Base-by-base conservation (phyloP, 1,140 invertebrate species). In the Trichonephila clavipes region DNA sequence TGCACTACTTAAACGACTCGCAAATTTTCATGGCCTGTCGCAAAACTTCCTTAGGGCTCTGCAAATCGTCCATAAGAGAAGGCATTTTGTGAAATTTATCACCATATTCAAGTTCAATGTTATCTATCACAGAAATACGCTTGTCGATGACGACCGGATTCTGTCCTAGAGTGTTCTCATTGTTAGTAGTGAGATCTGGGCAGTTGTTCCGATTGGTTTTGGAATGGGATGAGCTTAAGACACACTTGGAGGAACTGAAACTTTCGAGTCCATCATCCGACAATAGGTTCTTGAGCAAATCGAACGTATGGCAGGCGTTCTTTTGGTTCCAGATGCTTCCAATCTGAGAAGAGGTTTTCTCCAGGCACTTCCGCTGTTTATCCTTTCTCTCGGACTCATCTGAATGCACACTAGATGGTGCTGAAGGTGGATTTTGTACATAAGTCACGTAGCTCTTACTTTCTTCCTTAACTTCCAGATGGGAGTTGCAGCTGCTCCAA, bases 281-380 rank as follows among this genome's bases (percentile, higher is more conserved):
- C 34, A 94, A n/a, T 24, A 94, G 28, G 72, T 94, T 85, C 72
- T 90, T 94, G 59, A 94, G 72, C 72, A 94, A 90, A 69, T 89
- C 86, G 59, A 94, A 94, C 16, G 93, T 66, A 19, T 94, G 86
- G 64, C 86, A 64, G 34, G 86, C 44, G 24, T 66, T 89, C 34
- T 90, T 94, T 59, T 94, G 93, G 28, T 94, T 90, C 93, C 93
- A 94, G 14, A 94, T 94, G 40, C 93, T 94, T 28, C 93, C 93
- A 28, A 94, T 85, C 34, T 94, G 87, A 19, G 93, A 28, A 85
- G n/a, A 83, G 24, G 93, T 90, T 21, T 72, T 94, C 19, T 89
- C 87, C 24, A 94, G 8, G 61, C 87, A 89, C 58, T 90, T 83
- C 21, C 44, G 40, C 44, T 94, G 88, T 2, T 89, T 82, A 44